phyloP scores from a whole-genome alignment of 2,888 invertebrate genomes.

The Lamproptera curius region DNA sequence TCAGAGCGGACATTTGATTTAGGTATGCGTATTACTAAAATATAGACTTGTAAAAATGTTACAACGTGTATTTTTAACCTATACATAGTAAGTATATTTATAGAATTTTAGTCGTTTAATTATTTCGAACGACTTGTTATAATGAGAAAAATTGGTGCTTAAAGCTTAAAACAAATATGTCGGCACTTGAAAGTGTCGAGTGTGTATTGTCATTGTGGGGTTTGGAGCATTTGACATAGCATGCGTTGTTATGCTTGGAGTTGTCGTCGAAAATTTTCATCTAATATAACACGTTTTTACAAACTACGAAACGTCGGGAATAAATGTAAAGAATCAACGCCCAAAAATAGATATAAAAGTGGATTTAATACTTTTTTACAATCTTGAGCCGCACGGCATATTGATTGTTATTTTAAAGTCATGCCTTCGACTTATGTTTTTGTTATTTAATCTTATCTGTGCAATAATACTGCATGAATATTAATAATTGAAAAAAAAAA shows the following conservation, averaged over 20 bases:
- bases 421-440: too few relatives aligned
- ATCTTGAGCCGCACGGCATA: too few relatives aligned
- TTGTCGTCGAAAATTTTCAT: slow-evolving; percentile 45
- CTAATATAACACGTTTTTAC: slow-evolving; percentile 3
- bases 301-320: too few relatives aligned
- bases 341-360: too few relatives aligned
- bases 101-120: slow-evolving; percentile 78
- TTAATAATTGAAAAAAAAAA: too few relatives aligned
- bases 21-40: slow-evolving; percentile 50
- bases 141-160: slow-evolving; percentile 74
- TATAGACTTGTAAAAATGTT: slow-evolving; percentile 77
- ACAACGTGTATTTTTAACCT: slow-evolving; percentile 78
- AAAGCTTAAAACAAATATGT: slow-evolving; percentile 71
- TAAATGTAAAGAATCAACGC: too few relatives aligned
- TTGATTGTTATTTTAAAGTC: too few relatives aligned
- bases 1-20: slow-evolving; percentile 31
- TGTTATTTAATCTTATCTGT: too few relatives aligned
- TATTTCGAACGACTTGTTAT: slow-evolving; percentile 78
- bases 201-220: slow-evolving; percentile 66
- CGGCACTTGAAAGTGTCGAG: slow-evolving; percentile 39
- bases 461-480: too few relatives aligned
- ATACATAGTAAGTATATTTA: slow-evolving; percentile 78
- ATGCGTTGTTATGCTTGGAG: slow-evolving; percentile 73
- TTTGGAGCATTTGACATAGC: slow-evolving; percentile 73
- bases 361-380: too few relatives aligned